These are phyloP conservation scores for Polydrusus cervinus DNA, from an alignment of 2,888 invertebrate species.

Conservation along the genomic window DNA sequence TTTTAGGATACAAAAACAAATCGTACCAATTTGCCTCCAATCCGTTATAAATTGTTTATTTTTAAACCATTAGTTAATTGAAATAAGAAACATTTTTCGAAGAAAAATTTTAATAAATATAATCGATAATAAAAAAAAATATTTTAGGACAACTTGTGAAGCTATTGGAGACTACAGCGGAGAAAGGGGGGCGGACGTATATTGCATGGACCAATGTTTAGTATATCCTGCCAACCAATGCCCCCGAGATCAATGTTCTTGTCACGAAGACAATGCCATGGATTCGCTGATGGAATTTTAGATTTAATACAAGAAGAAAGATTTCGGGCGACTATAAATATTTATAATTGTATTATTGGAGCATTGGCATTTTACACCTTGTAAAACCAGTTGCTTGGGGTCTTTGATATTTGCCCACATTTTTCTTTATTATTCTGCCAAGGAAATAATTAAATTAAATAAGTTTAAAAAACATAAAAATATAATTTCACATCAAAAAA, in stretches of 20 bases:
- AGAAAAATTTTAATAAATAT: too few relatives aligned
- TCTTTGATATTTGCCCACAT: slow-evolving; percentile 41
- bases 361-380: slow-evolving; percentile 32
- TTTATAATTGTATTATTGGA: slow-evolving; percentile 35
- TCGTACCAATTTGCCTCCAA: too few relatives aligned
- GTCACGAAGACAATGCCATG: slow-evolving; percentile 60
- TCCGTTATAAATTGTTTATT: too few relatives aligned
- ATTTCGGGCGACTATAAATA: slow-evolving; percentile 36
- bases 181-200: slow-evolving; percentile 84
- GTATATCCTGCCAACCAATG: slow-evolving; percentile 83
- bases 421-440: slow-evolving; percentile 23
- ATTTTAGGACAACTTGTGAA: slow-evolving; percentile 82
- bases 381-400: slow-evolving; percentile 33
- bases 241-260: slow-evolving; percentile 64
- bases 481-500: not conserved
- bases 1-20: too few relatives aligned
- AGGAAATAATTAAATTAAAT: not conserved
- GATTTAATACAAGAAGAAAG: slow-evolving; percentile 13
- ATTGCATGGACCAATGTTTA: slow-evolving; percentile 91
- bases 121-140: too few relatives aligned
- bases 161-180: slow-evolving; percentile 84
- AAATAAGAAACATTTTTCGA: too few relatives aligned
- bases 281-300: slow-evolving; percentile 25
- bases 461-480: too few relatives aligned
- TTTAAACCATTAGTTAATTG: too few relatives aligned